phyloP scores from a whole-genome alignment of 2,113 vertebrate species.

The Hiodon tergisus region DNA sequence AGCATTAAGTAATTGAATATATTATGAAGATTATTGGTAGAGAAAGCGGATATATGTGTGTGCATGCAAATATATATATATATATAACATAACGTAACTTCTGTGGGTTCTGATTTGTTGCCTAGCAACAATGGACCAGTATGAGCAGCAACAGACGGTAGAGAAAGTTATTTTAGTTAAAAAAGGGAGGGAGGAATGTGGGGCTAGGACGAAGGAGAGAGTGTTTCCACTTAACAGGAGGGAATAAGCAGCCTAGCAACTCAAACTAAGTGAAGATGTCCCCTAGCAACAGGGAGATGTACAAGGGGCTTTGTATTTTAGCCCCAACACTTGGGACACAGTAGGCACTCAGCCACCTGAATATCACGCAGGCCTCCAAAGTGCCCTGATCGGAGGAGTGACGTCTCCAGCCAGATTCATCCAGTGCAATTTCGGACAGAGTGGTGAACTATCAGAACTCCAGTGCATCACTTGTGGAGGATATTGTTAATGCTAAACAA shows the following conservation, averaged over 20 bases:
- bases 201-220: constrained; percentile 16
- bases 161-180: constrained; percentile 67
- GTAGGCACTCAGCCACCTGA: not conserved
- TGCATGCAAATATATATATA: constrained; percentile 14
- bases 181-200: constrained; percentile 31
- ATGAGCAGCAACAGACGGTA: constrained; percentile 67
- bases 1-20: too few species aligned
- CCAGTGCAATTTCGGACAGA: too few species aligned
- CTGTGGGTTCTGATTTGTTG: constrained; percentile 53
- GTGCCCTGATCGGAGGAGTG: too few species aligned
- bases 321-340: not conserved
- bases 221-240: constrained; percentile 56
- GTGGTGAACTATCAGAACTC: too few species aligned
- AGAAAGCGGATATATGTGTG: constrained; percentile 18
- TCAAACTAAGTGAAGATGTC: constrained; percentile 59
- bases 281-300: constrained; percentile 59
- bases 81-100: not conserved
- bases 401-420: too few species aligned
- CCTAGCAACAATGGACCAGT: constrained; percentile 67
- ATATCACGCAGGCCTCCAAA: not conserved
- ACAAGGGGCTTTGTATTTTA: constrained; percentile 9
- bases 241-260: constrained; percentile 72
- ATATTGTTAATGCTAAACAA: too few species aligned
- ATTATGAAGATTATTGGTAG: too few species aligned
- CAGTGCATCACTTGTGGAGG: too few species aligned